phyloP scores from a whole-genome alignment of 2,113 vertebrate genomes.

The Datnioides undecimradiatus region DNA sequence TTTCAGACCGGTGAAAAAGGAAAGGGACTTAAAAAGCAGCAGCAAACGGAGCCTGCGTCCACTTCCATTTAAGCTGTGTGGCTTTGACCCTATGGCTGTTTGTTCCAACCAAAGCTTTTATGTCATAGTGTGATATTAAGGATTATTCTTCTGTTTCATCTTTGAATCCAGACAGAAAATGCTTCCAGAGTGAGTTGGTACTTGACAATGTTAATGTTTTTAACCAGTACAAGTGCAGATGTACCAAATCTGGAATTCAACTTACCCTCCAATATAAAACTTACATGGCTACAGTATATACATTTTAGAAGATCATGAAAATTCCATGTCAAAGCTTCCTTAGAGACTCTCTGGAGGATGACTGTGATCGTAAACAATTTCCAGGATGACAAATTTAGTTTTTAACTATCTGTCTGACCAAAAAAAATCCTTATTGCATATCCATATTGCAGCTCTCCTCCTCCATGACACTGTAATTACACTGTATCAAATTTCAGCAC shows the following conservation, averaged over 20 bases:
- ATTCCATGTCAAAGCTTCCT: conserved; percentile 33
- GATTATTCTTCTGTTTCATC: not conserved
- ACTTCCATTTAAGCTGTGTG: not conserved
- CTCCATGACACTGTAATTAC: conserved; percentile 55
- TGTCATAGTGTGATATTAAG: not conserved
- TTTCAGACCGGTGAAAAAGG: conserved; percentile 21
- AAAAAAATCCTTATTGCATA: conserved; percentile 6
- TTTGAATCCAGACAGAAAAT: conserved; percentile 33
- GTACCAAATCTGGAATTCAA: conserved; percentile 13
- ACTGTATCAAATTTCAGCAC: conserved; percentile 36
- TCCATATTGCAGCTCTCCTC: conserved; percentile 13
- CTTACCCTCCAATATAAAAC: conserved; percentile 31
- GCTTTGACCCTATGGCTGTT: conserved; percentile 29
- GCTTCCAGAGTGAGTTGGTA: conserved; percentile 3
- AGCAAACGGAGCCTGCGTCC: not conserved
- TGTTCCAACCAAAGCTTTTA: conserved; percentile 25
- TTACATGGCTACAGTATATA: conserved; percentile 33
- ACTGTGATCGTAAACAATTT: conserved; percentile 51
- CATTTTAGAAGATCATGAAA: conserved; percentile 47
- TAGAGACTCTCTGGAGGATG: not conserved
- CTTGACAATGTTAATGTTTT: conserved; percentile 6
- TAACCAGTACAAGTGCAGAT: not conserved
- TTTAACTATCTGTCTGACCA: conserved; percentile 43
- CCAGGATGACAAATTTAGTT: conserved; percentile 36
- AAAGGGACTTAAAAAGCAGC: conserved; percentile 29